Percentiles rank a stretch among this genome's conserved stretches.
Conservation (phyloP, 2,888 invertebrate genomes). For the Congeria kusceri region DNA sequence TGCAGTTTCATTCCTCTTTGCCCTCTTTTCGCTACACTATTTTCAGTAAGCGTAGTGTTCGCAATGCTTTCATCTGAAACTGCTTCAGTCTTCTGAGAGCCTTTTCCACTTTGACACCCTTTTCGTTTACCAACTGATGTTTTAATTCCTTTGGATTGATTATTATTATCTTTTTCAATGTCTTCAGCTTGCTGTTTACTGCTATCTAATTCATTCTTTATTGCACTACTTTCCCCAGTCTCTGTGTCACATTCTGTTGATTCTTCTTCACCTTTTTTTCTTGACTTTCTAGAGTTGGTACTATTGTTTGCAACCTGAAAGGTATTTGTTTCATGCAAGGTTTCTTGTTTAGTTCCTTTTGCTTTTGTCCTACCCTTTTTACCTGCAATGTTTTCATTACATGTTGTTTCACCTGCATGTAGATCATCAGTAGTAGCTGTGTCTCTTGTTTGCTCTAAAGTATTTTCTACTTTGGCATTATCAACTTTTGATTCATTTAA, state of each 20-base stretch:
- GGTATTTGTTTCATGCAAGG: neutral
- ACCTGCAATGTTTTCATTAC: neutral
- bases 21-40: no score
- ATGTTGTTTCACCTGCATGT: neutral
- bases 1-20: no score
- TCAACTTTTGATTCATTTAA: neutral
- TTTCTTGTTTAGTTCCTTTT: neutral
- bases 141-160: no score
- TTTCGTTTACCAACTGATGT: no score
- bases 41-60: no score
- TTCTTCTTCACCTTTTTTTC: slow-evolving; percentile 1
- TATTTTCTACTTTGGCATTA: neutral
- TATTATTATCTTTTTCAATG: no score
- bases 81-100: no score
- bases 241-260: neutral
- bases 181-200: neutral
- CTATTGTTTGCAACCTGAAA: no score
- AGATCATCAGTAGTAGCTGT: neutral
- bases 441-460: neutral
- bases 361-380: slow-evolving; percentile 4
- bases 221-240: no score
- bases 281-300: neutral
- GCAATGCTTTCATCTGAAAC: no score
- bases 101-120: no score
- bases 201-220: no score